Evolutionary conservation across 2,797 vertebrate genomes (phyloP), one percentile per base, ranked within the genome.

Genomic region (Alectoris magna): DNA sequence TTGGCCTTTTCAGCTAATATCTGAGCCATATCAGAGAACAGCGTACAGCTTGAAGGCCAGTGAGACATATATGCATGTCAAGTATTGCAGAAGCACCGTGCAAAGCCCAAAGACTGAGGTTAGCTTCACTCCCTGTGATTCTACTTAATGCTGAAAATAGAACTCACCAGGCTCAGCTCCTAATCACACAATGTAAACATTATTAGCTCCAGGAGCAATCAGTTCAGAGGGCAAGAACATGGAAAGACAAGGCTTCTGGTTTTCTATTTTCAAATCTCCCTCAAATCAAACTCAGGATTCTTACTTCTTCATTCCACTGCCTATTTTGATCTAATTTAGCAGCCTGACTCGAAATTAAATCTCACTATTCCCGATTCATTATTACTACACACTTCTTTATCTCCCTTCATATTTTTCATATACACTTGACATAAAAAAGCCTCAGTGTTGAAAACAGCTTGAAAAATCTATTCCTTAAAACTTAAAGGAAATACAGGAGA

Each of bases 181-280:
- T 90, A 88, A 92, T 94, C 87, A 88, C 64, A 76, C 1, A 6
- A 1, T 78, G 83, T 38, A 95, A 93, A 88, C 73, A 82, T 41
- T 46, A 95, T 44, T 46, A 95, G 60, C 73, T 91, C 56, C 48
- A 36, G 41, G 76, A 95, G 71, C 80, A 92, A 92, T 95, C 92
- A 90, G 60, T 90, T 92, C 87, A 72, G 17, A 36, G 49, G 31
- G 23, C 81, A 93, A 51, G 44, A 92, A 84, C 31, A 73, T 7
- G 24, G 46, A 93, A 92, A 89, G 43, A 93, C 67, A 36, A 92
- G 83, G 67, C 73, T 82, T 68, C 70, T 93, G 22, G 3, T 18
- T 44, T 29, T 93, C 90, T 90, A 29, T 94, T 91, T 90, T 85
- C 71, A 89, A 48, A 53, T 94, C 63, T 91, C 31, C 12, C 49